These are phyloP conservation scores for Drosophila rufa DNA, from an alignment of 1,140 invertebrate species.

Conservation along the genomic window DNA sequence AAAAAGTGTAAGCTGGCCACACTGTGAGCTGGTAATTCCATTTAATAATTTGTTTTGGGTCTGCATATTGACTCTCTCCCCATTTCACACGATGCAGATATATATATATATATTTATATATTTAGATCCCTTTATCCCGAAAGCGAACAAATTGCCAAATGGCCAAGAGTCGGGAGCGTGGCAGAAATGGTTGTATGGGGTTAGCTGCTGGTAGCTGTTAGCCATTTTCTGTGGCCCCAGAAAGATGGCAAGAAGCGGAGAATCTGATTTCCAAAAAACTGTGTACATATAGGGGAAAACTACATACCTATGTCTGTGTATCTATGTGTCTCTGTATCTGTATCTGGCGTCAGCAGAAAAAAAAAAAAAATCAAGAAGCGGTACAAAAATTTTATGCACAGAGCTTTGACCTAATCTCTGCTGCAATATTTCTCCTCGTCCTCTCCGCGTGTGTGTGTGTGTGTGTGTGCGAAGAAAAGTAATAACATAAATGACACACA, in stretches of 20 bases:
- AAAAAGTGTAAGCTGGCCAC: not conserved
- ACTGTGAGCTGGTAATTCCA: not conserved
- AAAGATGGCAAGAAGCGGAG: slow-evolving; percentile 16
- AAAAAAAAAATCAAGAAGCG: slow-evolving; percentile 22
- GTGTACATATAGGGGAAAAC: slow-evolving; percentile 1
- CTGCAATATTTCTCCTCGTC: slow-evolving; percentile 77
- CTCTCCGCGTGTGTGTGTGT: slow-evolving; percentile 39
- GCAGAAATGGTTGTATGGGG: slow-evolving; percentile 35
- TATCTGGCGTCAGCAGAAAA: slow-evolving; percentile 64
- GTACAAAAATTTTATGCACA: slow-evolving; percentile 64
- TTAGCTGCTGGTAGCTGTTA: slow-evolving; percentile 24
- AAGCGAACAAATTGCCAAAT: slow-evolving; percentile 51
- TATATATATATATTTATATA: not conserved
- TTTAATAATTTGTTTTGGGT: too few species aligned
- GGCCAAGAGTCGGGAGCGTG: slow-evolving; percentile 11
- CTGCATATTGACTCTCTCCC: too few species aligned
- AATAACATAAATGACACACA: slow-evolving; percentile 78
- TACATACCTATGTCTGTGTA: slow-evolving; percentile 12
- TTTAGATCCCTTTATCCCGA: not conserved
- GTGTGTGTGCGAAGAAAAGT: slow-evolving; percentile 63
- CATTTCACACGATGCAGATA: too few species aligned
- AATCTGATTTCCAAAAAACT: slow-evolving; percentile 14
- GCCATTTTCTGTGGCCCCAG: slow-evolving; percentile 27
- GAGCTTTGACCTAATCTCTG: slow-evolving; percentile 82
- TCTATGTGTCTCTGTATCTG: slow-evolving; percentile 27